Evolutionary conservation across 2,888 invertebrate genomes (phyloP), one percentile per base, ranked within the genome.

Genomic region (Mongoloraphidia duomilia): DNA sequence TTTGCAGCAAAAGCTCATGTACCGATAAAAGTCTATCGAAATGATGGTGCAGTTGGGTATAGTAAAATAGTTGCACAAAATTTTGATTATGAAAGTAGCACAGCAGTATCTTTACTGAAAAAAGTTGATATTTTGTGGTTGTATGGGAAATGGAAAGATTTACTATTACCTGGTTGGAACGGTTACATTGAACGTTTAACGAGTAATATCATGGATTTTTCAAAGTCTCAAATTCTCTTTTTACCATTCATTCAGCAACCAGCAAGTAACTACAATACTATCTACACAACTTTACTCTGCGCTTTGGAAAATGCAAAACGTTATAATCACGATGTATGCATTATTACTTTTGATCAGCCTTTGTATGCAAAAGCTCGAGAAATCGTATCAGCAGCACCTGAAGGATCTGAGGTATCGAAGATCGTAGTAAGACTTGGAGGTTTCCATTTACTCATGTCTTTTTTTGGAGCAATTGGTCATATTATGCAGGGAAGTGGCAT

Each of bases 401-500:
- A 54, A 33, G 55, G 50, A 47, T 53, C 59, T 55, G 48, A 58
- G 50, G 40, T 59, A 56, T 55, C 69, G 37, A 65, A 65, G 44
- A 51, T 60, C 14, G 46, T 57, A 26, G 44, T 60, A n/a, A 55
- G 58, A 52, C 58, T 60, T 9, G 60, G 58, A 49, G 58, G 56
- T 49, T 58, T 60, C 51, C 57, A 59, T 57, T 54, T 57, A 53
- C 52, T 62, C 26, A 62, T 66, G 64, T 65, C 62, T 1, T 67
- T 60, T 55, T 44, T 66, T 13, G 63, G 63, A 50, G 49, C 59
- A 35, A 61, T 67, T 38, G 65, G 64, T 34, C 52, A 59, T 50
- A 60, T 66, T 50, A 67, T 67, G 65, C 51, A 55, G 44, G 64
- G 65, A 50, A 66, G 64, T 52, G 66, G 66, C 8, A 34, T 67